Conservation (phyloP, 30 jellyfish, hydroid and myxozoan species). For the Mastigias papua region DNA sequence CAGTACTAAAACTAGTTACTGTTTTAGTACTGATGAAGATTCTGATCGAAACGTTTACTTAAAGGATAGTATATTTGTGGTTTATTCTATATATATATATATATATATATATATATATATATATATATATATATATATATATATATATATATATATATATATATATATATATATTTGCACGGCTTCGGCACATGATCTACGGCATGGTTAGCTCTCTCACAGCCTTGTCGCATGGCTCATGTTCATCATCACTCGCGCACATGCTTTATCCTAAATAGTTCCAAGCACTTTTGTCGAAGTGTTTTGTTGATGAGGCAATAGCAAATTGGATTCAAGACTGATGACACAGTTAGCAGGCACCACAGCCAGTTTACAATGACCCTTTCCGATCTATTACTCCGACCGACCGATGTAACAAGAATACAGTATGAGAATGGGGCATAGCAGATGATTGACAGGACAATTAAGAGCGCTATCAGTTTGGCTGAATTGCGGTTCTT, state of each 20-base stretch:
- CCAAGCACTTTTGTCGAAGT: not conserved
- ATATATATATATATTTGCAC: too few species aligned
- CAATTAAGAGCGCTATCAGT: constrained; percentile 22
- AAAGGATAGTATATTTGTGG: too few species aligned
- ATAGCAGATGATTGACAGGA: constrained; percentile 14
- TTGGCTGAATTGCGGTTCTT: constrained; percentile 4
- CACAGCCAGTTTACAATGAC: constrained; percentile 1
- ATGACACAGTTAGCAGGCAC: not conserved
- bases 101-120: too few species aligned
- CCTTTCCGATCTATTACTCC: not conserved
- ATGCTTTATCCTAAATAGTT: not conserved
- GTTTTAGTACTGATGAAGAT: too few species aligned
- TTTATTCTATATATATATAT: too few species aligned
- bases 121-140: too few species aligned
- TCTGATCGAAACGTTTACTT: too few species aligned
- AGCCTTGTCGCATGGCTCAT: too few species aligned
- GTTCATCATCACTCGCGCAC: not conserved
- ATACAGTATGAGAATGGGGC: constrained; percentile 7
- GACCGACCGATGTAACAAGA: not conserved
- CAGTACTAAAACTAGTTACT: too few species aligned
- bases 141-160: too few species aligned
- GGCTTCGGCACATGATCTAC: too few species aligned
- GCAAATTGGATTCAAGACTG: constrained; percentile 30
- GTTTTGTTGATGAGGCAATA: constrained; percentile 32
- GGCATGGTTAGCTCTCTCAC: too few species aligned